Base-by-base conservation (phyloP, 2,888 invertebrate genomes). In the Hirtodrosophila confusa region DNA sequence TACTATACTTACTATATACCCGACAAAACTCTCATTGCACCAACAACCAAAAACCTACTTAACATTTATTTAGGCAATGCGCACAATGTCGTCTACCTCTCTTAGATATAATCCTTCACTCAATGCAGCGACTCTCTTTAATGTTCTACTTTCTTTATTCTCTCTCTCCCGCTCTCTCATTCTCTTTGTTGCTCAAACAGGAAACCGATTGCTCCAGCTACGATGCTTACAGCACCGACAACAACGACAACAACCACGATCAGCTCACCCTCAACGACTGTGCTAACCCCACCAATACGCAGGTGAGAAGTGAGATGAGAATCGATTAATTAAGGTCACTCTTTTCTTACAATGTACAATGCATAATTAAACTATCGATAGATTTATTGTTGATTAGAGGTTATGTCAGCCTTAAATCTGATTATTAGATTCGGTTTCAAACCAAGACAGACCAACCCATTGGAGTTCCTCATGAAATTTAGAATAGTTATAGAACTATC, bases 281-380 rank as follows among this genome's bases (percentile, higher is more conserved):
- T 88, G 69, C 87, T 83, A 23, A 88, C 90, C 77, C 92, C 90
- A 88, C 93, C 92, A 83, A 92, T 93, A 72, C 90, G 93, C 91
- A 93, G 93, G 93, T 93, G 74, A 78, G 83, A 79, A 0, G 17
- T 8, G 12, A 29, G 7, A 10, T 7, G 3, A 8, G 9, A 5
- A 39, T 24, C n/a, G 23, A 37, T 6, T 9, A 17, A 17, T 17
- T 17, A 17, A 17, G 17, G 1, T 17, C 17, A 17, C 17, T 17
- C 17, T 17, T 17, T 17, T 17, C 17, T 17, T 17, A 17, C 17
- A 17, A 17, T 17, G 17, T 17, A 17, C 17, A 17, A 17, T 17
- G 1, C 17, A 17, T 17, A 17, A 2, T 17, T 1, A 17, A 17
- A 17, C 17, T 17, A 17, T 17, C 17, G 17, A 17, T 17, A 17